Conservation (phyloP, 2,797 vertebrate species). For the Cyclopterus lumpus region DNA sequence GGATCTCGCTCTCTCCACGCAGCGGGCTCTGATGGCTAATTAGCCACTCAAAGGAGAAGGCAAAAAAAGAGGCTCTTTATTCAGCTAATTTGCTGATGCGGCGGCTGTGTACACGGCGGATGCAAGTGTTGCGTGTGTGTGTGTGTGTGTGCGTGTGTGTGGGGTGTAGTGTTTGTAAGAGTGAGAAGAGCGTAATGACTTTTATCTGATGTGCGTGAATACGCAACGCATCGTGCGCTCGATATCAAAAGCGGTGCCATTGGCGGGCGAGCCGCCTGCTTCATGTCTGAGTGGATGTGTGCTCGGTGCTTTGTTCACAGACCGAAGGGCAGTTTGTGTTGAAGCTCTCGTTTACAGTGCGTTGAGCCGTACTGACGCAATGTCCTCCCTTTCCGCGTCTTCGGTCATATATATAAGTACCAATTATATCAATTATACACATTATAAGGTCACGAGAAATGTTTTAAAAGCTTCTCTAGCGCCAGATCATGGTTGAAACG, state of each 20-base stretch:
- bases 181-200: slow-evolving; percentile 77
- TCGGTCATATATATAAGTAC: too few relatives aligned
- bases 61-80: slow-evolving; percentile 78
- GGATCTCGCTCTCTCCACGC: slow-evolving; percentile 75
- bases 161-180: slow-evolving; percentile 45
- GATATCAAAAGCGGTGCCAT: slow-evolving; percentile 56
- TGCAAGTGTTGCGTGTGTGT: slow-evolving; percentile 34
- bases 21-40: slow-evolving; percentile 80
- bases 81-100: slow-evolving; percentile 77
- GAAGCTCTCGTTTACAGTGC: too few relatives aligned
- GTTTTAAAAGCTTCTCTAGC: background rate
- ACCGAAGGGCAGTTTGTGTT: slow-evolving; percentile 31
- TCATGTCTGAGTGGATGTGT: slow-evolving; percentile 41
- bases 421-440: too few relatives aligned
- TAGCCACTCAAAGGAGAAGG: slow-evolving; percentile 79
- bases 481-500: background rate
- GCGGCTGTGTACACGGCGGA: slow-evolving; percentile 60
- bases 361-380: background rate
- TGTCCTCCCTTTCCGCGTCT: too few relatives aligned
- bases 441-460: background rate
- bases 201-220: slow-evolving; percentile 75
- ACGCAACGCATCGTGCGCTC: slow-evolving; percentile 55
- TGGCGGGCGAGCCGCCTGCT: slow-evolving; percentile 52
- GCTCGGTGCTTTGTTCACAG: slow-evolving; percentile 39
- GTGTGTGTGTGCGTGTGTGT: background rate